Percentiles rank a stretch among this genome's conserved stretches.
Evolutionary conservation across 2,113 vertebrate species (phyloP).

Genomic region (Bufo bufo): DNA sequence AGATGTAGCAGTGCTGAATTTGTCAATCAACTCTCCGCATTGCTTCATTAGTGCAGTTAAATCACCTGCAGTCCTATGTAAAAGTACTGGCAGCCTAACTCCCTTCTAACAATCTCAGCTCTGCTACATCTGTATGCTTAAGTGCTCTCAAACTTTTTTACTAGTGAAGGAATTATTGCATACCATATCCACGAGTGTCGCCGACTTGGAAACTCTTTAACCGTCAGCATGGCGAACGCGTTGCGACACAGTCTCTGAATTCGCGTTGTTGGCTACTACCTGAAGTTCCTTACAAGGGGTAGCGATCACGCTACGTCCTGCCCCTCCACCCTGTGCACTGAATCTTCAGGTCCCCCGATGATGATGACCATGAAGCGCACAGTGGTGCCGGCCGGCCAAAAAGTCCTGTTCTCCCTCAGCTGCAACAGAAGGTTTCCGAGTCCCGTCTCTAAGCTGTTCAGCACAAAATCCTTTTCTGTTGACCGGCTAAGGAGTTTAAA

Average conservation of each 20-base stretch:
- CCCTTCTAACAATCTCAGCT: not conserved
- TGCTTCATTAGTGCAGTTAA: not conserved
- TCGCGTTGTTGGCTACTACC: not conserved
- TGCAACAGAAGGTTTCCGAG: not conserved
- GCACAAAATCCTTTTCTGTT: conserved; percentile 50
- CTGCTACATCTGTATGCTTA: not conserved
- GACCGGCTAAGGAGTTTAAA: conserved; percentile 49
- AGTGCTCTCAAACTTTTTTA: not conserved
- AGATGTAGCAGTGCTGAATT: not conserved
- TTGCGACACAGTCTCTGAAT: not conserved
- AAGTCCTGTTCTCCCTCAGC: not conserved
- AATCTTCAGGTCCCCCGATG: not conserved
- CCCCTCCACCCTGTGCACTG: not conserved
- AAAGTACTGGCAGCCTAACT: not conserved
- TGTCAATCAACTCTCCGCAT: not conserved
- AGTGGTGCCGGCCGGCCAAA: not conserved
- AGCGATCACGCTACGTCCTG: not conserved
- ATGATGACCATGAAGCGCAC: not conserved
- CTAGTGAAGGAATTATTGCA: conserved; percentile 55
- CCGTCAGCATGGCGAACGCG: conserved; percentile 66
- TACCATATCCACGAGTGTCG: conserved; percentile 80
- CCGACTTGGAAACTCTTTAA: conserved; percentile 67
- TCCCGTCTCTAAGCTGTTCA: conserved; percentile 26
- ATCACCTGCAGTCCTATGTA: not conserved
- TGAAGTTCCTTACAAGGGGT: not conserved